These are phyloP conservation scores for Baccha elongata DNA, from an alignment of 2,888 invertebrate species.

Conservation along the genomic window DNA sequence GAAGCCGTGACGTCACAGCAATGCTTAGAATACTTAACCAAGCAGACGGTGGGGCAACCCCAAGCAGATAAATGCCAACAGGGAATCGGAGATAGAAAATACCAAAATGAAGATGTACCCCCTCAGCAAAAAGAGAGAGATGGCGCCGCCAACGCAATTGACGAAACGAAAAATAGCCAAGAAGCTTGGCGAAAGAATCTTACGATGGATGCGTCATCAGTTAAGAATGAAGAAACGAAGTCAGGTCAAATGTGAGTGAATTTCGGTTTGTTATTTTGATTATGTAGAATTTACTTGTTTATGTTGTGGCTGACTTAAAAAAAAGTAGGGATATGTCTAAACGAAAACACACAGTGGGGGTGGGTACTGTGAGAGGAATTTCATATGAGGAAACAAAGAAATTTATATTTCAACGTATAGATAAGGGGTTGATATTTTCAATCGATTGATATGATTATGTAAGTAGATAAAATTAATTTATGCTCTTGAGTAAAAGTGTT, in stretches of 20 bases:
- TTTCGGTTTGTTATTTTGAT: slow-evolving; percentile 35
- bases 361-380: too few relatives aligned
- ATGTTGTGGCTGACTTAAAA: slow-evolving; percentile 18
- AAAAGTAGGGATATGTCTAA: not conserved
- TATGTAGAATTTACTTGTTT: slow-evolving; percentile 21
- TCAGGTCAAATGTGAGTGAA: slow-evolving; percentile 61
- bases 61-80: slow-evolving; percentile 21
- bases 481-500: too few relatives aligned
- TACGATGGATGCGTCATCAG: slow-evolving; percentile 22
- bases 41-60: slow-evolving; percentile 3
- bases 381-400: too few relatives aligned
- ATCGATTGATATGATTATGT: too few relatives aligned
- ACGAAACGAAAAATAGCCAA: slow-evolving; percentile 9
- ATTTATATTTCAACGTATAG: too few relatives aligned
- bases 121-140: slow-evolving; percentile 24
- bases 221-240: slow-evolving; percentile 6
- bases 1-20: slow-evolving; percentile 47
- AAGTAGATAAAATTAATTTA: too few relatives aligned
- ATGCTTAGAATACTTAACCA: slow-evolving; percentile 17
- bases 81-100: slow-evolving; percentile 15
- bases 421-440: too few relatives aligned
- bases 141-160: slow-evolving; percentile 38
- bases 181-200: slow-evolving; percentile 37
- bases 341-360: too few relatives aligned
- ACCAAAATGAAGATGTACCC: not conserved